These are phyloP conservation scores for Drosophila buzzatii DNA, from an alignment of 2,888 invertebrate genomes.

Conservation along the genomic window DNA sequence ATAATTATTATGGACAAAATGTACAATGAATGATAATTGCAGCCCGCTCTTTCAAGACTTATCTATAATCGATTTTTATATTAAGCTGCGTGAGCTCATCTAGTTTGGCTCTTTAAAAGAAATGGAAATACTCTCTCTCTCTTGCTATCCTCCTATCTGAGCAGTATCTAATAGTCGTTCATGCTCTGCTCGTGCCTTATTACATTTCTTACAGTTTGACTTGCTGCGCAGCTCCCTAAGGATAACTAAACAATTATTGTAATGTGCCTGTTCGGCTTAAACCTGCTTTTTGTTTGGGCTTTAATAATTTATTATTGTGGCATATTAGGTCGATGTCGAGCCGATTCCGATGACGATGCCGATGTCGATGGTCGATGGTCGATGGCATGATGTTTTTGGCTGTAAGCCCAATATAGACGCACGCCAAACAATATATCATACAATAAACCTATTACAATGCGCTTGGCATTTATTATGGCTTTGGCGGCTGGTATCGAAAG, in stretches of 20 bases:
- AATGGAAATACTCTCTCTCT: neutral
- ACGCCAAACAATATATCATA: constrained; percentile 68
- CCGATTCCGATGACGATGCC: constrained; percentile 12
- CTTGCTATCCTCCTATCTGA: neutral
- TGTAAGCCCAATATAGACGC: constrained; percentile 34
- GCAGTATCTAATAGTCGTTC: neutral
- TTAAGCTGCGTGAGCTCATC: neutral
- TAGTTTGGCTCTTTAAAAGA: neutral
- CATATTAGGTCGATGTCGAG: constrained; percentile 27
- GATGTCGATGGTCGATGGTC: constrained; percentile 10
- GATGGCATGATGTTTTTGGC: constrained; percentile 44
- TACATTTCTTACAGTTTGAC: neutral
- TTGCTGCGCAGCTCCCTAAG: constrained; percentile 18
- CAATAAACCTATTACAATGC: constrained; percentile 71
- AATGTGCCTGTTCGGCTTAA: constrained; percentile 18
- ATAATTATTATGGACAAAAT: too few species aligned
- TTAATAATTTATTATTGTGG: constrained; percentile 56
- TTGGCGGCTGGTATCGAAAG: constrained; percentile 12
- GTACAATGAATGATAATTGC: too few species aligned
- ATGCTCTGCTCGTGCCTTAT: neutral
- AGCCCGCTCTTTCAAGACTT: too few species aligned
- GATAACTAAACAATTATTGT: constrained; percentile 56
- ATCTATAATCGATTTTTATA: neutral
- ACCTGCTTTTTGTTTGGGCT: constrained; percentile 10
- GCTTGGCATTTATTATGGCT: constrained; percentile 44